These are phyloP conservation scores for Hypselothyrea guttata DNA, from an alignment of 2,888 invertebrate species.

Conservation along the genomic window DNA sequence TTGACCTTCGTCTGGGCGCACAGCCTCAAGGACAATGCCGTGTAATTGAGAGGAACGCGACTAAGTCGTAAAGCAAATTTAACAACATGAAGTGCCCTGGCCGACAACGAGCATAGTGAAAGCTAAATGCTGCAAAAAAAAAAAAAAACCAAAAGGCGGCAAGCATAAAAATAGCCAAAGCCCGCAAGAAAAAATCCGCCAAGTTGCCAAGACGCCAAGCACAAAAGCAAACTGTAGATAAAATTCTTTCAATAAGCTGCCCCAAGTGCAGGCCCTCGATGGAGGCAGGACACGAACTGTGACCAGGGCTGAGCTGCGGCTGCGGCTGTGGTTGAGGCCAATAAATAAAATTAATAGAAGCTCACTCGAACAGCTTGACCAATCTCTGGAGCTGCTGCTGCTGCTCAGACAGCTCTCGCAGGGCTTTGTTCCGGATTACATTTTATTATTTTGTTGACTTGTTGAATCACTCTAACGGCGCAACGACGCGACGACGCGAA, in stretches of 20 bases:
- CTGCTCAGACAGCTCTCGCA: slow-evolving; percentile 5
- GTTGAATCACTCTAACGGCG: slow-evolving; percentile 56
- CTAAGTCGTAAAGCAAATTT: slow-evolving; percentile 71
- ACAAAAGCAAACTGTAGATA: slow-evolving; percentile 68
- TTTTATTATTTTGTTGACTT: slow-evolving; percentile 66
- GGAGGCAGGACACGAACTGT: slow-evolving; percentile 55
- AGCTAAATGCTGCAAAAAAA: no score
- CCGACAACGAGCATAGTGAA: not conserved
- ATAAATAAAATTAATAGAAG: slow-evolving; percentile 76
- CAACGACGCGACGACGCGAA: slow-evolving; percentile 63
- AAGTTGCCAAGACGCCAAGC: slow-evolving; percentile 52
- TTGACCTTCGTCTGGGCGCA: slow-evolving; percentile 55
- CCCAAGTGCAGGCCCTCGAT: slow-evolving; percentile 19
- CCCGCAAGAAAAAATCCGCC: slow-evolving; percentile 32
- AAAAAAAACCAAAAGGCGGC: slow-evolving; percentile 56
- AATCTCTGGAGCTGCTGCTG: slow-evolving; percentile 7
- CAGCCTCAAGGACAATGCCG: slow-evolving; percentile 63
- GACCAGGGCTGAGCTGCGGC: slow-evolving; percentile 45
- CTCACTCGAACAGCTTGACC: slow-evolving; percentile 68
- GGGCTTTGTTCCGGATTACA: slow-evolving; percentile 35
- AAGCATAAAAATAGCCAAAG: slow-evolving; percentile 61
- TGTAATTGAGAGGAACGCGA: slow-evolving; percentile 68
- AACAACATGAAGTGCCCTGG: slow-evolving; percentile 59
- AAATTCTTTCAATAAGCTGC: slow-evolving; percentile 71
- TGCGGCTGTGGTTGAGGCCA: slow-evolving; percentile 50